Evolutionary conservation across 2,113 vertebrate genomes (phyloP).

Genomic region (Platycercus adscitus): DNA sequence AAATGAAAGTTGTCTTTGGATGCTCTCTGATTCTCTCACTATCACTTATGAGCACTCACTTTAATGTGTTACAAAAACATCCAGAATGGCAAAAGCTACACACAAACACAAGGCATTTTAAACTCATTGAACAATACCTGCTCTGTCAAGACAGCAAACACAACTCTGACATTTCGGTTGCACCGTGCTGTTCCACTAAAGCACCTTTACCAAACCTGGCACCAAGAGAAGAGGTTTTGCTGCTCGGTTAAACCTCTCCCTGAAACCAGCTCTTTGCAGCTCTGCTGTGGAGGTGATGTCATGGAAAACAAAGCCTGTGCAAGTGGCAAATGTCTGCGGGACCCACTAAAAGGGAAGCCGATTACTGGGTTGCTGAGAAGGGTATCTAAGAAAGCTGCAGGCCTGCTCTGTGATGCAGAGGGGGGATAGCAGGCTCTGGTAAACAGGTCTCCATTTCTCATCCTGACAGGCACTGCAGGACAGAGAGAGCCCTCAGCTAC

Average conservation of each 20-base stretch:
- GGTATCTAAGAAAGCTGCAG: neutral
- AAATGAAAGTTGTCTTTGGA: neutral
- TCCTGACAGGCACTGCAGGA: neutral
- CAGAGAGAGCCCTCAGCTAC: neutral
- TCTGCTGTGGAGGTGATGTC: neutral
- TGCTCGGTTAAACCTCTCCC: neutral
- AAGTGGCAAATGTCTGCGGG: neutral
- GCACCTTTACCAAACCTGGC: neutral
- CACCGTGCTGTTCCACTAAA: neutral
- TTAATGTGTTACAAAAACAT: neutral
- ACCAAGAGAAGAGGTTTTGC: neutral
- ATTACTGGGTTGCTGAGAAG: fast-evolving
- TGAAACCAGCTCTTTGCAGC: neutral
- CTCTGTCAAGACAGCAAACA: neutral
- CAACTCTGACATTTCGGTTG: neutral
- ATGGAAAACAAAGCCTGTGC: neutral
- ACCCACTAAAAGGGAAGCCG: neutral
- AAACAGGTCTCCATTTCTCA: neutral
- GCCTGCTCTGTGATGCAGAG: neutral
- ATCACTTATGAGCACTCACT: neutral
- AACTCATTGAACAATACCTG: neutral
- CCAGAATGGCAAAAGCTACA: neutral
- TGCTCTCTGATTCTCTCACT: neutral
- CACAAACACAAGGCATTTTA: neutral
- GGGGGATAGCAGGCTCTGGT: neutral